Evolutionary conservation across 2,888 invertebrate species (phyloP), one percentile per base, ranked within the genome.

Genomic region (Pseudococcus viburni): DNA sequence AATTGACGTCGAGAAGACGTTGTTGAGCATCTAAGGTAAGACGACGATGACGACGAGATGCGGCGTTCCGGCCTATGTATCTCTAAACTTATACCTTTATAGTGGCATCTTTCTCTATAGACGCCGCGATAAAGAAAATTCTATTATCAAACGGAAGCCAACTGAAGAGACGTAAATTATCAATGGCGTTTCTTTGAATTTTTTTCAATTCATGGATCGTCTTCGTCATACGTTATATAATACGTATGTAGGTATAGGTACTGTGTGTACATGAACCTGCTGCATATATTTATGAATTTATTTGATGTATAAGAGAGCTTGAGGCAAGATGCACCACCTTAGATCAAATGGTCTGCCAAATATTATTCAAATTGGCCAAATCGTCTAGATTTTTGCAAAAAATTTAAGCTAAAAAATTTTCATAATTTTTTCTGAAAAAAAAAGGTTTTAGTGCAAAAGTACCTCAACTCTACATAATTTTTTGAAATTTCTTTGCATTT

Each of bases 121-220:
- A 26, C 39, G 39, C n/a, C 77, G 77, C 39, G 77, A n/a, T 42
- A 39, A n/a, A 77, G 19, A 77, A 77, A 77, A 77, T 39, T 77
- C 77, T 42, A 77, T 77, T 77, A 77, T 77, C 26, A 42, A 77
- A 77, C 77, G 77, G 77, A 77, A 77, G 39, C 77, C 26, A 77
- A 77, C 26, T 42, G 39, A 77, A 39, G 26, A 77, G 42, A 39
- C 39, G 39, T 33, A 42, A 77, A 77, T 77, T 77, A 77, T 77
- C 77, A 77, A 77, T 77, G 77, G 77, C 6, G 39, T 77, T 73
- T n/a, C 42, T 77, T 77, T 77, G 77, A 77, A 77, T 42, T 77
- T 77, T 39, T 39, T 77, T 77, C 42, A 77, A 77, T 77, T 42
- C 26, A 77, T 77, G 39, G 12, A 17, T 8, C 68, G 4, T 26